Evolutionary conservation across 2,113 vertebrate genomes (phyloP).

Genomic region (Sigmodon hispidus): DNA sequence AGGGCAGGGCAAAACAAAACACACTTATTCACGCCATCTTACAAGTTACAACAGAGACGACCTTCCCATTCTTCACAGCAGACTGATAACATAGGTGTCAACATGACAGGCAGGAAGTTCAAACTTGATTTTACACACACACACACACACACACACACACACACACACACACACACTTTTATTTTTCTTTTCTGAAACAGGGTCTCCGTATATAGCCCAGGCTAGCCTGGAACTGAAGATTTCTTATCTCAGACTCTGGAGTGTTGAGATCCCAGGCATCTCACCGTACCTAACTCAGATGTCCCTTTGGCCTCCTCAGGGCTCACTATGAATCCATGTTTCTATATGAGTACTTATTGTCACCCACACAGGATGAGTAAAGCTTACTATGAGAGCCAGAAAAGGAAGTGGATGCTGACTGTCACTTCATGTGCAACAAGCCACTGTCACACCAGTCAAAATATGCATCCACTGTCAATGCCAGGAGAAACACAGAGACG

Average conservation of each 20-base stretch:
- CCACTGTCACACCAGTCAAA: neutral
- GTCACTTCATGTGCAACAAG: neutral
- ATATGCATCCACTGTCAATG: neutral
- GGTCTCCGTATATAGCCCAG: neutral
- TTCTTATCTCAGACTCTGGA: neutral
- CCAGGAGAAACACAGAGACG: neutral
- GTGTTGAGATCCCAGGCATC: neutral
- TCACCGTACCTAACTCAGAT: neutral
- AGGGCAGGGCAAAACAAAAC: neutral
- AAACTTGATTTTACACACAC: neutral
- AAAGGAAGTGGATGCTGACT: fast-evolving
- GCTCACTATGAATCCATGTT: neutral
- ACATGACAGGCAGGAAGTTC: fast-evolving
- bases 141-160: no score
- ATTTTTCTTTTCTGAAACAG: neutral
- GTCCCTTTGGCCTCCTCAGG: neutral
- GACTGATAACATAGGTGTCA: neutral
- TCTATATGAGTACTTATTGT: fast-evolving
- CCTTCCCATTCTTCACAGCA: neutral
- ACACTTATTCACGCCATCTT: neutral
- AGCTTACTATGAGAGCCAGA: neutral
- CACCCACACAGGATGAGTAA: neutral
- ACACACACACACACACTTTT: neutral
- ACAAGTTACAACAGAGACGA: neutral
- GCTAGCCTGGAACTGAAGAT: neutral